Conservation (phyloP, 1,140 invertebrate genomes). For the Metaphire vulgaris region DNA sequence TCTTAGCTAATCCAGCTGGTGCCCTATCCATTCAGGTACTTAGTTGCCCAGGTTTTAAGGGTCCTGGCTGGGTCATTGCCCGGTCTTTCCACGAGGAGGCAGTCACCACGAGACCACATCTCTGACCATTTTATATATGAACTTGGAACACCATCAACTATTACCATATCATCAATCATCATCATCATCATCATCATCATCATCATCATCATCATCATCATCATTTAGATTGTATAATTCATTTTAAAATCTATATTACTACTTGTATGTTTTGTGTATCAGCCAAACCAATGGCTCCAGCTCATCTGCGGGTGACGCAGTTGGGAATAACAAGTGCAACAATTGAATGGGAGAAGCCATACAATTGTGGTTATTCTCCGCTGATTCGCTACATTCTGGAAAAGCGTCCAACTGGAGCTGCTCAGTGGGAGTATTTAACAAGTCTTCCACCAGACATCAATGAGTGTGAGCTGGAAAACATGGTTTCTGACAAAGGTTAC, state of each 20-base stretch:
- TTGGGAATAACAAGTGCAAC: slow-evolving; percentile 62
- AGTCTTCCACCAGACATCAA: slow-evolving; percentile 10
- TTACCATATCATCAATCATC: too few species aligned
- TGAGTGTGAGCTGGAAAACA: slow-evolving; percentile 63
- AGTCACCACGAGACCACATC: too few species aligned
- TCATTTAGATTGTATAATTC: neutral
- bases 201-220: too few species aligned
- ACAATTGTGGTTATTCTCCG: slow-evolving; percentile 63
- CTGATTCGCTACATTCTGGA: slow-evolving; percentile 43
- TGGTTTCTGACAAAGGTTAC: slow-evolving; percentile 76
- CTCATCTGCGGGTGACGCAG: slow-evolving; percentile 63
- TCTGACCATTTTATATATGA: too few species aligned
- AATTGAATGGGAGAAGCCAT: slow-evolving; percentile 69
- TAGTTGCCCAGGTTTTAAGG: too few species aligned
- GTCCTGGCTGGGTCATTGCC: too few species aligned
- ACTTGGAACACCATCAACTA: too few species aligned
- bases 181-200: too few species aligned
- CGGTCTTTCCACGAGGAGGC: too few species aligned
- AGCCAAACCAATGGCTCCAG: slow-evolving; percentile 66
- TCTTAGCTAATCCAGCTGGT: too few species aligned
- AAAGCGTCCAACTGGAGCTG: slow-evolving; percentile 34
- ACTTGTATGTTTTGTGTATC: neutral
- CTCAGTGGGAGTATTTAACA: slow-evolving; percentile 13
- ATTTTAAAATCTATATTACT: neutral
- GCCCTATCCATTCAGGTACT: too few species aligned